Conservation (phyloP, 2,888 invertebrate genomes). For the Caenorhabditis macrosperma region DNA sequence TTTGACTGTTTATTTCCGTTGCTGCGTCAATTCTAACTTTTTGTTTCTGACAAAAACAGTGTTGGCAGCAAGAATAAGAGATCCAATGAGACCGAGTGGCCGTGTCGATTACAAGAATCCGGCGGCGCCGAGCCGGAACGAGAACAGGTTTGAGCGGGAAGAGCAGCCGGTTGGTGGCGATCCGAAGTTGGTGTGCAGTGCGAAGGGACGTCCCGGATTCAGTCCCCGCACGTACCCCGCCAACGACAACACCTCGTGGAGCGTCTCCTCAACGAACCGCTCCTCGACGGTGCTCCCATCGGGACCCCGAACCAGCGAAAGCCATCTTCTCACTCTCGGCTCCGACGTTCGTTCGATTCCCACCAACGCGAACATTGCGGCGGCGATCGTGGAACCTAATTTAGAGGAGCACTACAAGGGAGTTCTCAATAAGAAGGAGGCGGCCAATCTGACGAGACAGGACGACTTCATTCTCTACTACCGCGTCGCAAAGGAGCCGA, state of each 20-base stretch:
- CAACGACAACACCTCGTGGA: slow-evolving; percentile 1
- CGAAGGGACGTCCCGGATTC: not conserved
- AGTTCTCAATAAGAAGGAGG: slow-evolving; percentile 54
- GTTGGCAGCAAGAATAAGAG: not conserved
- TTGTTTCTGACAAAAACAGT: not conserved
- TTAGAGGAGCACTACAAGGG: slow-evolving; percentile 52
- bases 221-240: not conserved
- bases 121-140: not conserved
- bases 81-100: slow-evolving; percentile 28
- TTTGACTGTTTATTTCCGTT: not conserved
- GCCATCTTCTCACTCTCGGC: slow-evolving; percentile 35
- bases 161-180: not conserved
- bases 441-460: slow-evolving; percentile 21
- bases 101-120: slow-evolving; percentile 8
- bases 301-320: slow-evolving; percentile 5
- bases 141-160: not conserved
- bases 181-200: not conserved
- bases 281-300: not conserved
- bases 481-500: slow-evolving; percentile 42
- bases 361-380: slow-evolving; percentile 19
- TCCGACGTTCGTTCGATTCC: slow-evolving; percentile 21
- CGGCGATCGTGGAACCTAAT: slow-evolving; percentile 31
- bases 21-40: slow-evolving; percentile 3
- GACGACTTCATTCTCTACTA: slow-evolving; percentile 55
- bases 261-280: not conserved